phyloP scores from a whole-genome alignment of 1,140 invertebrate species.

The Lasioglossum albipes region DNA sequence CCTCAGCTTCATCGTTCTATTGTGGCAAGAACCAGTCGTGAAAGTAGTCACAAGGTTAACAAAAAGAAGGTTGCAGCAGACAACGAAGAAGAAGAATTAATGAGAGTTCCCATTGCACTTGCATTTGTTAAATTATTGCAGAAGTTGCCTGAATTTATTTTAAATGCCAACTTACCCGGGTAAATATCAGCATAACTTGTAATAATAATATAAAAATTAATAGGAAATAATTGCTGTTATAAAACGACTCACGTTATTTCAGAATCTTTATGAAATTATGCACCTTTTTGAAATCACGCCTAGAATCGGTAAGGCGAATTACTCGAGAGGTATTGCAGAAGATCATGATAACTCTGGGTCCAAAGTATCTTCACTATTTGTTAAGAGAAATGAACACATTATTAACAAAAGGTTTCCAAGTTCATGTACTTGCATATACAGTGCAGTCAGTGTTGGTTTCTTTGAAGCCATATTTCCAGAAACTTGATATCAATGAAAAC shows the following conservation, averaged over 20 bases:
- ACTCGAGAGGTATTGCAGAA: constrained; percentile 94
- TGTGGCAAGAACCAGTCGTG: constrained; percentile 86
- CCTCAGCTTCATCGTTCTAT: constrained; percentile 86
- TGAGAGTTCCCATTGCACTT: constrained; percentile 94
- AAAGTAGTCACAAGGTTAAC: constrained; percentile 90
- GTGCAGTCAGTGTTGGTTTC: constrained; percentile 90
- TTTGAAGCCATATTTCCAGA: constrained; percentile 84
- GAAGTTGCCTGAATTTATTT: constrained; percentile 87
- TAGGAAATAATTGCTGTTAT: not conserved
- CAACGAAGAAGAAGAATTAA: constrained; percentile 93
- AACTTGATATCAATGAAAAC: constrained; percentile 89
- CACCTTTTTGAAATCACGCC: constrained; percentile 92
- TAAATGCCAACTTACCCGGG: constrained; percentile 90
- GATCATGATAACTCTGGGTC: constrained; percentile 92
- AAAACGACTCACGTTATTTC: constrained; percentile 65
- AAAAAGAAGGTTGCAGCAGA: constrained; percentile 83
- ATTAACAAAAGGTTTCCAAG: constrained; percentile 93
- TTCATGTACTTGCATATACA: constrained; percentile 95
- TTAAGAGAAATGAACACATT: constrained; percentile 90
- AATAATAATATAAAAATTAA: not conserved
- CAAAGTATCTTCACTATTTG: constrained; percentile 88
- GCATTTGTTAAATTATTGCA: constrained; percentile 96
- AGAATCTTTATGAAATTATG: constrained; percentile 94
- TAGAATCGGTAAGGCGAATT: constrained; percentile 92
- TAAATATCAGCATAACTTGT: constrained; percentile 75